Percentiles rank a stretch among this genome's conserved stretches.
Evolutionary conservation across 92 coral and sea anemone species (phyloP).

Genomic region (Epizoanthus ramosus): DNA sequence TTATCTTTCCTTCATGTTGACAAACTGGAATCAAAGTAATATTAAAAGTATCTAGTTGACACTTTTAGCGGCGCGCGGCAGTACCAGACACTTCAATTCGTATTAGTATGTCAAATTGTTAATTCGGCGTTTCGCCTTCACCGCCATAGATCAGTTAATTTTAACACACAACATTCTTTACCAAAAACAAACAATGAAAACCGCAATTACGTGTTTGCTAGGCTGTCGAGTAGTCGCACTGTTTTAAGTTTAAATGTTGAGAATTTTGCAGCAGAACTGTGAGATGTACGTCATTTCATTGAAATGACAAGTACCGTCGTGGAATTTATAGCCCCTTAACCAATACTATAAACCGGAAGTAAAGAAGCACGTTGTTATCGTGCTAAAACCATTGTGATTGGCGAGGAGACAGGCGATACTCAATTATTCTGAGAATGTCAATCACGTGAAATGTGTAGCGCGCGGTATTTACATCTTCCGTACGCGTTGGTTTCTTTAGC

Average conservation of each 20-base stretch:
- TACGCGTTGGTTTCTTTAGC: conserved; percentile 14
- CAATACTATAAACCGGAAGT: conserved; percentile 35
- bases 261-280: not conserved
- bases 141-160: not conserved
- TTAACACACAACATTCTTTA: too few relatives aligned
- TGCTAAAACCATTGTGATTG: conserved; percentile 29
- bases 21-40: conserved; percentile 14
- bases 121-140: conserved; percentile 12
- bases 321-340: not conserved
- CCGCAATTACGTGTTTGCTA: not conserved
- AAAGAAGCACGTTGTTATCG: not conserved
- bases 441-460: conserved; percentile 37
- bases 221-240: not conserved
- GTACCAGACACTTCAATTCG: not conserved
- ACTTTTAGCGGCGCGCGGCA: not conserved
- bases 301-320: not conserved
- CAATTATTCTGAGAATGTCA: conserved; percentile 42
- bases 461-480: conserved; percentile 43
- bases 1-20: conserved; percentile 25
- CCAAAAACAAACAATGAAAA: not conserved
- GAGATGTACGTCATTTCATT: not conserved
- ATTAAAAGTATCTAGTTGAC: not conserved
- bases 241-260: not conserved
- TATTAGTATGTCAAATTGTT: not conserved
- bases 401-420: conserved; percentile 22